Percentiles rank a stretch among this genome's conserved stretches.
Evolutionary conservation across 2,888 invertebrate genomes (phyloP).

Genomic region (Pogonocherus hispidulus): DNA sequence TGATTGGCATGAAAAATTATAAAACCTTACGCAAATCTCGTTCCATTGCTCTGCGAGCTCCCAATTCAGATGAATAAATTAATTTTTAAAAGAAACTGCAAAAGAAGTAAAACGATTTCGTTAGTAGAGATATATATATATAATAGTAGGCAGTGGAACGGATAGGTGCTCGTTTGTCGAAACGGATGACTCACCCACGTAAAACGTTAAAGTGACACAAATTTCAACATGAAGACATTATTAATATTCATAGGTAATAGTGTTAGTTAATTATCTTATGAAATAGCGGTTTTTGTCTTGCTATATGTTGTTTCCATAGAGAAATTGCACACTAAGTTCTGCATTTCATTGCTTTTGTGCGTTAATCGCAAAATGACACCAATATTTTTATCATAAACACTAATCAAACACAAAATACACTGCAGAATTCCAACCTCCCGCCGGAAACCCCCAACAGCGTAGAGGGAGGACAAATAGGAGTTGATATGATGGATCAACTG

Average conservation of each 20-base stretch:
- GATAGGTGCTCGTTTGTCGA: not conserved
- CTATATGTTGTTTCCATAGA: not conserved
- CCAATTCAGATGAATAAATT: constrained; percentile 2
- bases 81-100: not conserved
- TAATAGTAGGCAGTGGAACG: not conserved
- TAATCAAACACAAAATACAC: too few relatives aligned
- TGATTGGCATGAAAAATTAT: too few relatives aligned
- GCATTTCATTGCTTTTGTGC: not conserved
- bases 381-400: too few relatives aligned
- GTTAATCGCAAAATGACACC: too few relatives aligned
- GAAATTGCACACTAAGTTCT: not conserved
- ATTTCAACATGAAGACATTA: not conserved
- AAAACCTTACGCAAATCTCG: not conserved
- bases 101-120: constrained; percentile 4
- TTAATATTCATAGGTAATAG: not conserved
- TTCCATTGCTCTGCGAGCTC: not conserved
- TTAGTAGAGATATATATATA: not conserved
- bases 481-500: too few relatives aligned
- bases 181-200: not conserved
- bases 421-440: too few relatives aligned
- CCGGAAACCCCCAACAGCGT: too few relatives aligned
- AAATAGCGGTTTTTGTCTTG: not conserved
- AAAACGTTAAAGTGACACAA: not conserved
- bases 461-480: too few relatives aligned
- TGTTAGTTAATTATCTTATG: not conserved